Conservation (phyloP, 2,113 vertebrate species). For the Cyanoramphus novaezelandiae region DNA sequence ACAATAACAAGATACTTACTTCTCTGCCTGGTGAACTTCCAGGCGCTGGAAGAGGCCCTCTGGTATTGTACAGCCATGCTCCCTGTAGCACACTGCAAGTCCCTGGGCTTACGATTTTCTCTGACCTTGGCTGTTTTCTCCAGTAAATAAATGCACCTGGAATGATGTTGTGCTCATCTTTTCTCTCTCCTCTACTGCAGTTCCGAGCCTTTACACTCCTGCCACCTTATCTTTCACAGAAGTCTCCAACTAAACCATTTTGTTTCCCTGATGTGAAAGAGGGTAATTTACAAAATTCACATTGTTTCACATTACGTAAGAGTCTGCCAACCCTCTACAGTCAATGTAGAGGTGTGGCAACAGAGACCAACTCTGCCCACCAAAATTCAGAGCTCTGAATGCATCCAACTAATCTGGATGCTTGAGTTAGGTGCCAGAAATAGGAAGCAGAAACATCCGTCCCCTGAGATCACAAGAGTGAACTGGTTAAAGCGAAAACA, state of each 20-base stretch:
- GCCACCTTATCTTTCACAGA: background rate
- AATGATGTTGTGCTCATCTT: fast-evolving
- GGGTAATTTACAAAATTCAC: background rate
- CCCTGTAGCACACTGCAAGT: background rate
- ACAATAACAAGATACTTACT: background rate
- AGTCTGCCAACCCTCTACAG: background rate
- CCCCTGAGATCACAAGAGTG: background rate
- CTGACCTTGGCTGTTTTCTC: background rate
- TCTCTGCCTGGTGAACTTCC: background rate
- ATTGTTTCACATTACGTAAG: background rate
- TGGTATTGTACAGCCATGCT: background rate
- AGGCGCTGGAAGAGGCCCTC: background rate
- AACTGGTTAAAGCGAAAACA: background rate
- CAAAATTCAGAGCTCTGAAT: background rate
- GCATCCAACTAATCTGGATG: background rate
- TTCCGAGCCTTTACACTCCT: background rate
- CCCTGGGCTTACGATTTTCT: background rate
- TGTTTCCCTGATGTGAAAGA: background rate
- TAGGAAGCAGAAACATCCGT: background rate
- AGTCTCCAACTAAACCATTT: background rate
- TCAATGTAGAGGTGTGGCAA: background rate
- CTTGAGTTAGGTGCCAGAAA: background rate
- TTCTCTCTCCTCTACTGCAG: background rate
- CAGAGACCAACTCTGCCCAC: background rate
- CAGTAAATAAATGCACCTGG: background rate